Conservation (phyloP, 2,888 invertebrate genomes). For the Scelioninae gen. 1 region DNA sequence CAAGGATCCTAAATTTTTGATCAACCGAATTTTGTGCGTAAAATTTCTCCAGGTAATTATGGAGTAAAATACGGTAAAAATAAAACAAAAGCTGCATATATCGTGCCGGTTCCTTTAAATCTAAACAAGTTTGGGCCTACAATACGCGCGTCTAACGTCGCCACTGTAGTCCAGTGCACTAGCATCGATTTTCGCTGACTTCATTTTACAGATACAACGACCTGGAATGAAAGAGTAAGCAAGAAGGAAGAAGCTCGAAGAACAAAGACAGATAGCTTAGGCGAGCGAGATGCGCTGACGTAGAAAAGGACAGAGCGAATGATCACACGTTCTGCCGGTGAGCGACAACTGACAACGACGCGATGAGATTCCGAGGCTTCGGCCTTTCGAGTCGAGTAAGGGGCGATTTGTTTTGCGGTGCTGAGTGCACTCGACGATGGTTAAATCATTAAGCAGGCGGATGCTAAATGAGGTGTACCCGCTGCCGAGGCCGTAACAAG, state of each 20-base stretch:
- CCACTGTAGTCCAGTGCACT: conserved; percentile 22
- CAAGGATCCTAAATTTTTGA: too few species aligned
- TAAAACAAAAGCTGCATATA: too few species aligned
- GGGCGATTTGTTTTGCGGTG: conserved; percentile 70
- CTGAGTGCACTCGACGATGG: conserved; percentile 63
- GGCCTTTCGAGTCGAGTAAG: conserved; percentile 54
- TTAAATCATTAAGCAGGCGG: conserved; percentile 71
- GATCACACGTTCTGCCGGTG: conserved; percentile 42
- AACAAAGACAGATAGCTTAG: background rate
- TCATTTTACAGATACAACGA: conserved; percentile 53
- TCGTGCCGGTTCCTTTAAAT: too few species aligned
- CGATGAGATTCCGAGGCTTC: conserved; percentile 67
- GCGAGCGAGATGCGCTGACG: background rate
- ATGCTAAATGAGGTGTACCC: conserved; percentile 73
- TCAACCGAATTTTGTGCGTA: too few species aligned
- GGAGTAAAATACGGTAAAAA: too few species aligned
- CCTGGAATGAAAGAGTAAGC: conserved; percentile 46
- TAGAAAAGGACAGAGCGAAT: conserved; percentile 11
- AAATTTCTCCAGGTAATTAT: too few species aligned
- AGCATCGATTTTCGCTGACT: conserved; percentile 48
- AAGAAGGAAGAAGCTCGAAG: conserved; percentile 1
- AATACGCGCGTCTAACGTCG: background rate
- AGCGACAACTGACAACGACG: conserved; percentile 65
- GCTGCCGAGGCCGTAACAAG: conserved; percentile 70
- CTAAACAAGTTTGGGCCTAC: background rate